Evolutionary conservation across 2,113 vertebrate species (phyloP).

Genomic region (Cichladusa arquata): DNA sequence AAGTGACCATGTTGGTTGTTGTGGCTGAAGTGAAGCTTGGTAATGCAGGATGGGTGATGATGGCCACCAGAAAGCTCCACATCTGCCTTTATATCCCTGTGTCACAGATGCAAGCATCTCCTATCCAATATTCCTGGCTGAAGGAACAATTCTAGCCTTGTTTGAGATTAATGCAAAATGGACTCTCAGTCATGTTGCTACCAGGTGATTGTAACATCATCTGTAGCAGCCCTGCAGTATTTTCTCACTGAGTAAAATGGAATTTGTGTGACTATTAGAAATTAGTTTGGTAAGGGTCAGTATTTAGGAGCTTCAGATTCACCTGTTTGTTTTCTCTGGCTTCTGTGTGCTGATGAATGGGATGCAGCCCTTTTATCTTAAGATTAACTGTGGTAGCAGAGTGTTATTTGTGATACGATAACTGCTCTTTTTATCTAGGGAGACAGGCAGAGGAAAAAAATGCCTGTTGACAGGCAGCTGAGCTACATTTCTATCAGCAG

Average conservation of each 20-base stretch:
- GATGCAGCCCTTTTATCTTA: background rate
- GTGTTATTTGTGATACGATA: background rate
- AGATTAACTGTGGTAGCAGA: background rate
- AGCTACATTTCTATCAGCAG: background rate
- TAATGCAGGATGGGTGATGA: accelerated
- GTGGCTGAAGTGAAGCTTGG: background rate
- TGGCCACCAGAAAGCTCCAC: background rate
- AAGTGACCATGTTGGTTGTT: accelerated
- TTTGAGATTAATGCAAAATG: background rate
- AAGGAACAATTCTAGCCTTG: background rate
- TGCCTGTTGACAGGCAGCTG: background rate
- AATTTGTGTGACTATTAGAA: background rate
- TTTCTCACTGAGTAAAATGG: background rate
- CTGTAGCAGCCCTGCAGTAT: background rate
- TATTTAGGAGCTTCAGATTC: background rate
- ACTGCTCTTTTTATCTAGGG: background rate
- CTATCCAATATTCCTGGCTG: background rate
- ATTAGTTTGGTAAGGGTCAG: background rate
- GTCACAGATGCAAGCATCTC: accelerated
- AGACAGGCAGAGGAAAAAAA: background rate
- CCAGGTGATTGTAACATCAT: background rate
- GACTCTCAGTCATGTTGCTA: background rate
- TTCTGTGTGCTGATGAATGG: background rate
- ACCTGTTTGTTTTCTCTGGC: background rate
- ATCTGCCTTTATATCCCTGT: accelerated